Percentiles rank a stretch among this genome's conserved stretches.
Conservation (phyloP, 2,888 invertebrate genomes). For the Temnothorax ravouxi region DNA sequence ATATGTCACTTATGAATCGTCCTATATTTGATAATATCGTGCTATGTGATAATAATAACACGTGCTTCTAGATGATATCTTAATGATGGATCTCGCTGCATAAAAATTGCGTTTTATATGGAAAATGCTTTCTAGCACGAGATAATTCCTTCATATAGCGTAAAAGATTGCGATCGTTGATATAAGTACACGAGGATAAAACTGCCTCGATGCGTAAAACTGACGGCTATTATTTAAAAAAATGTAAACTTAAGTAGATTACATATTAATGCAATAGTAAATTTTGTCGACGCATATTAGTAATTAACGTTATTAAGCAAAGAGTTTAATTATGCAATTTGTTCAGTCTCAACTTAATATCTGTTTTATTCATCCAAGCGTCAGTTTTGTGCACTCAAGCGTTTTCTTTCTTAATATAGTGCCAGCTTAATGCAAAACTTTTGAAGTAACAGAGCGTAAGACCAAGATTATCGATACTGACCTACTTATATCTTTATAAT, state of each 20-base stretch:
- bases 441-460: slow-evolving; percentile 18
- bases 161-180: neutral
- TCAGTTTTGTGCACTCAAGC: neutral
- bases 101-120: neutral
- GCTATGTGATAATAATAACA: neutral
- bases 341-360: neutral
- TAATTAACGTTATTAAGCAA: slow-evolving; percentile 7
- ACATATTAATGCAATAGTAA: neutral
- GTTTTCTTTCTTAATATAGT: slow-evolving; percentile 7
- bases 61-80: slow-evolving; percentile 11
- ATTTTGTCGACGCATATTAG: neutral
- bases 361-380: slow-evolving; percentile 11
- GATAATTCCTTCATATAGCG: slow-evolving; percentile 5
- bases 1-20: neutral
- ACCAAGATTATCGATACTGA: neutral
- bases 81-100: slow-evolving; percentile 24
- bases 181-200: neutral
- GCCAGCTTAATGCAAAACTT: neutral
- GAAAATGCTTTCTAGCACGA: neutral
- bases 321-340: neutral
- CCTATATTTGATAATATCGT: neutral
- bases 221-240: neutral
- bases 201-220: neutral
- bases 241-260: neutral
- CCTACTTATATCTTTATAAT: slow-evolving; percentile 10